Conservation (phyloP, 1,140 invertebrate species). For the Plodia interpunctella region DNA sequence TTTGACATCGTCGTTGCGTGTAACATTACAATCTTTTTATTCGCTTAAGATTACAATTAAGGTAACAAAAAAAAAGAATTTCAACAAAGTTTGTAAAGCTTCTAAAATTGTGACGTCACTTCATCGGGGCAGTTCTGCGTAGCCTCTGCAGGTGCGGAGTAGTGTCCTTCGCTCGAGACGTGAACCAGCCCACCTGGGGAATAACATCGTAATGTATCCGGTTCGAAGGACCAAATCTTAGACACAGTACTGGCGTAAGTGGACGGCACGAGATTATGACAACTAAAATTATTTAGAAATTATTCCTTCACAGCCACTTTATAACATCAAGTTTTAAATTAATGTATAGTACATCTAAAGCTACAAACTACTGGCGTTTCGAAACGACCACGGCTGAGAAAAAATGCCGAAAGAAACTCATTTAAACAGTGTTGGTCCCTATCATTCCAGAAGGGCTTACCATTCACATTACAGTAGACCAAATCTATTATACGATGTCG, state of each 20-base stretch:
- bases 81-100: conserved; percentile 40
- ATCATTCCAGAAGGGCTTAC: too few species aligned
- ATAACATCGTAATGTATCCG: background rate
- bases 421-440: too few species aligned
- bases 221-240: background rate
- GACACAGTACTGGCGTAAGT: too few species aligned
- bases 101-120: conserved; percentile 38
- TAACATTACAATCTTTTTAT: conserved; percentile 39
- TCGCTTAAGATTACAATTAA: conserved; percentile 54
- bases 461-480: too few species aligned
- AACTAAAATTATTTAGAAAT: too few species aligned
- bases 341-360: too few species aligned
- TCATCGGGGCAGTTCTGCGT: conserved; percentile 49
- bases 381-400: too few species aligned
- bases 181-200: conserved; percentile 52
- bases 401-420: too few species aligned
- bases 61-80: conserved; percentile 32
- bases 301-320: too few species aligned
- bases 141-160: conserved; percentile 41
- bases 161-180: conserved; percentile 29
- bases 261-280: background rate
- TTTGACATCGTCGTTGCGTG: conserved; percentile 17
- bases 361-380: too few species aligned
- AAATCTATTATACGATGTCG: too few species aligned
- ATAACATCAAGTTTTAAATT: too few species aligned